These are phyloP conservation scores for Spea hammondii DNA, from an alignment of 2,797 vertebrate species.

Conservation along the genomic window DNA sequence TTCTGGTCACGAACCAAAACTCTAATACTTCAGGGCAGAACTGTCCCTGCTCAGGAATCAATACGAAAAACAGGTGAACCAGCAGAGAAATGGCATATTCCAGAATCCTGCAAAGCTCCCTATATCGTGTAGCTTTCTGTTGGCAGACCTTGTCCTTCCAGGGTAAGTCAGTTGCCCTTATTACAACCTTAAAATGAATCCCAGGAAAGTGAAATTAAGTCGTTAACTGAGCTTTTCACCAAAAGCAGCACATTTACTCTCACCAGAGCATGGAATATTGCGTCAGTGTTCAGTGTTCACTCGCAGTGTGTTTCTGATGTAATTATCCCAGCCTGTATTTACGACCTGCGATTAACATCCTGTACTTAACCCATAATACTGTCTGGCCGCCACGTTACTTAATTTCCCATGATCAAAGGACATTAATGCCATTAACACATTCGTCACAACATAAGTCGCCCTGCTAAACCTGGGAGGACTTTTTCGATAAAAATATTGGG, in stretches of 20 bases:
- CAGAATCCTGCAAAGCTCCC: too few relatives aligned
- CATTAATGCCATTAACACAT: not conserved
- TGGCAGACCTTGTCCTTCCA: not conserved
- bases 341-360: not conserved
- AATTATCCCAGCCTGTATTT: conserved; percentile 12
- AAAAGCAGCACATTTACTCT: not conserved
- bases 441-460: too few relatives aligned
- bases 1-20: too few relatives aligned
- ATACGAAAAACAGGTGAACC: too few relatives aligned
- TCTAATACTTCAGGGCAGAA: too few relatives aligned
- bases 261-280: conserved; percentile 3
- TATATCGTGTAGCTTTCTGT: not conserved
- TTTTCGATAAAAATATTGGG: too few relatives aligned
- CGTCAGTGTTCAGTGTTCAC: conserved; percentile 11
- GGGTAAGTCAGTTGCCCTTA: not conserved
- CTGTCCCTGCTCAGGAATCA: too few relatives aligned
- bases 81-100: too few relatives aligned
- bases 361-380: not conserved
- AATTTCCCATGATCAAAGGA: not conserved
- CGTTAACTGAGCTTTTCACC: conserved; percentile 12
- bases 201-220: conserved; percentile 21
- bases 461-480: too few relatives aligned
- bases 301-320: not conserved
- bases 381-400: conserved; percentile 1
- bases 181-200: not conserved